Evolutionary conservation across 2,113 vertebrate species (phyloP).

Genomic region (Dicrurus megarhynchus): DNA sequence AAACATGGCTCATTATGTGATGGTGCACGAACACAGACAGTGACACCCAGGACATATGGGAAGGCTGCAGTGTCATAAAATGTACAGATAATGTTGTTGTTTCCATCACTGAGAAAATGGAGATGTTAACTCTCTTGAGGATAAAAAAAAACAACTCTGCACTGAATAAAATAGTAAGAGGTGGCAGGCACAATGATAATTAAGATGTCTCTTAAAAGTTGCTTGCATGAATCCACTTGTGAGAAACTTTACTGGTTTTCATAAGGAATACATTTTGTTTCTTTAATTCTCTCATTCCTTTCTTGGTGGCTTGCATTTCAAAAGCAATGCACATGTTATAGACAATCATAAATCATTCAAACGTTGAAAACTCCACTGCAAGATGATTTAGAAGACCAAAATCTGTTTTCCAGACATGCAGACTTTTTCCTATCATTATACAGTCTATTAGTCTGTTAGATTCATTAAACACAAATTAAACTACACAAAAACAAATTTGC

Average conservation of each 20-base stretch:
- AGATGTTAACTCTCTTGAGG: neutral
- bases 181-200: neutral
- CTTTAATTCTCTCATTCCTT: neutral
- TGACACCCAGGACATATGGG: constrained; percentile 54
- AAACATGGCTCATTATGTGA: constrained; percentile 53
- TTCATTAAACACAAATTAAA: constrained; percentile 20
- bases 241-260: neutral
- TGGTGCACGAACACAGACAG: constrained; percentile 23
- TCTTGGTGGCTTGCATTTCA: neutral
- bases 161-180: neutral
- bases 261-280: neutral
- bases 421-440: neutral
- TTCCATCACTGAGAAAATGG: constrained; percentile 42
- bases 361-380: neutral
- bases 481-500: neutral
- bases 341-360: neutral
- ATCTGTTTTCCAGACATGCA: neutral
- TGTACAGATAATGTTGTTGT: constrained; percentile 5
- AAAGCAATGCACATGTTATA: neutral
- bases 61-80: constrained; percentile 18
- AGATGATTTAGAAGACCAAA: constrained; percentile 9
- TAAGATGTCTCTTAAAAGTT: neutral
- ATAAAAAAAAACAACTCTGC: neutral
- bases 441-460: constrained; percentile 23
- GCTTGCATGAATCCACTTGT: neutral